A percentile compares a stretch with the other conserved stretches of the same genome.
These are phyloP conservation scores for Homalodisca vitripennis DNA, from an alignment of 1,140 invertebrate genomes.

Conservation along the genomic window DNA sequence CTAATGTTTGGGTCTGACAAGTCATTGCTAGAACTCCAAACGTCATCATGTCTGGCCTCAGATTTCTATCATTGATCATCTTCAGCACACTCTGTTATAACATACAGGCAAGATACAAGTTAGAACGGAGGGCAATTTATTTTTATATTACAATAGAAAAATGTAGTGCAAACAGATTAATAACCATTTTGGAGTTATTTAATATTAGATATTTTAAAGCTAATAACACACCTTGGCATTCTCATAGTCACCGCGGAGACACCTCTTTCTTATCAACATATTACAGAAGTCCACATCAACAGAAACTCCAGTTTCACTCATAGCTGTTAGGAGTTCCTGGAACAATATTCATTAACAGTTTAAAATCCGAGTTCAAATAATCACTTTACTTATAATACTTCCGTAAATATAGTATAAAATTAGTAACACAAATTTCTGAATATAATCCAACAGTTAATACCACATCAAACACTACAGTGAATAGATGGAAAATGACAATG, in stretches of 20 bases:
- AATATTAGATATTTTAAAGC: not conserved
- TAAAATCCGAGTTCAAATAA: not conserved
- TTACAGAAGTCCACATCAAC: slow-evolving; percentile 84
- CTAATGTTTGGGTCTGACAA: slow-evolving; percentile 62
- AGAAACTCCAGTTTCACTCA: slow-evolving; percentile 58
- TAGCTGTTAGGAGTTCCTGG: slow-evolving; percentile 55
- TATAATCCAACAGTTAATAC: no score
- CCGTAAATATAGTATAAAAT: no score
- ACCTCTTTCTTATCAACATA: slow-evolving; percentile 78
- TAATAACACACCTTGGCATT: slow-evolving; percentile 61
- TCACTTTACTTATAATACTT: not conserved
- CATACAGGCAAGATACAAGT: not conserved
- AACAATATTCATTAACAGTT: slow-evolving; percentile 32
- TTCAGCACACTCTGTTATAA: slow-evolving; percentile 51
- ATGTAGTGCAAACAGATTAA: slow-evolving; percentile 6
- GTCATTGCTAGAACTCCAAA: slow-evolving; percentile 81
- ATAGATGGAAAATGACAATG: no score
- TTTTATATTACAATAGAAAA: not conserved
- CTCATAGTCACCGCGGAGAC: slow-evolving; percentile 61
- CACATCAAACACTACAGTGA: no score
- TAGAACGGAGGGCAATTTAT: not conserved
- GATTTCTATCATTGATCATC: slow-evolving; percentile 57
- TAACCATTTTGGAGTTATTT: not conserved
- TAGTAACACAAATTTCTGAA: no score
- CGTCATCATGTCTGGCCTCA: slow-evolving; percentile 74